Percentiles rank a stretch among this genome's conserved stretches.
Conservation (phyloP, 2,797 vertebrate genomes). For the Antrozous pallidus region DNA sequence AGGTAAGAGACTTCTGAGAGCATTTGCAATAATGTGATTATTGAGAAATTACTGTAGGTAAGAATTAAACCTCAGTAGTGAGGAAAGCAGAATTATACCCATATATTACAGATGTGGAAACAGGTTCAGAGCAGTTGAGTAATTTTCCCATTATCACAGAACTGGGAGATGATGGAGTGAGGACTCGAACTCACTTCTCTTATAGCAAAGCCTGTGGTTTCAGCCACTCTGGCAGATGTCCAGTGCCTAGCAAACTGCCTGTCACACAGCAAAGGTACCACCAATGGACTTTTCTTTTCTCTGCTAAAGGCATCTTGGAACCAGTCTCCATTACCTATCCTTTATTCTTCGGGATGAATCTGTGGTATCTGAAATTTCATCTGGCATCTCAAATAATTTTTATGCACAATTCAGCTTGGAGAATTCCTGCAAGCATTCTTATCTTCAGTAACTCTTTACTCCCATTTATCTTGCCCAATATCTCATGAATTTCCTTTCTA, state of each 20-base stretch:
- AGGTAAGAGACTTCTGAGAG: not conserved
- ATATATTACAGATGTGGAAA: not conserved
- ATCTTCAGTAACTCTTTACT: not conserved
- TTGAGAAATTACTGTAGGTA: not conserved
- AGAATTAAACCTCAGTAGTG: not conserved
- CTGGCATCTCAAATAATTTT: not conserved
- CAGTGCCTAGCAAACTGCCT: not conserved
- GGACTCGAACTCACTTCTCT: not conserved
- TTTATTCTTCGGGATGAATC: not conserved
- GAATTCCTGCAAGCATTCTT: constrained; percentile 12
- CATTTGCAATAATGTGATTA: not conserved
- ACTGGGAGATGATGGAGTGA: not conserved
- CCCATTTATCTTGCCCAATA: not conserved
- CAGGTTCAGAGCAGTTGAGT: not conserved
- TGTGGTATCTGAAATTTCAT: not conserved
- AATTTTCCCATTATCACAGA: not conserved
- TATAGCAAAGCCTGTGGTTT: not conserved
- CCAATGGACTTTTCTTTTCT: not conserved
- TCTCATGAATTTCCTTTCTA: not conserved
- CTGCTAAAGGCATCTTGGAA: not conserved
- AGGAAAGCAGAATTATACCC: not conserved
- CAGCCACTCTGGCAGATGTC: not conserved
- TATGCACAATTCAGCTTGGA: not conserved
- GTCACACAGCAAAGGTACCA: not conserved
- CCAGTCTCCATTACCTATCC: not conserved